A percentile compares a stretch with the other conserved stretches of the same genome.
phyloP scores from a whole-genome alignment of 1,140 invertebrate genomes.

The Diachasmimorpha longicaudata region DNA sequence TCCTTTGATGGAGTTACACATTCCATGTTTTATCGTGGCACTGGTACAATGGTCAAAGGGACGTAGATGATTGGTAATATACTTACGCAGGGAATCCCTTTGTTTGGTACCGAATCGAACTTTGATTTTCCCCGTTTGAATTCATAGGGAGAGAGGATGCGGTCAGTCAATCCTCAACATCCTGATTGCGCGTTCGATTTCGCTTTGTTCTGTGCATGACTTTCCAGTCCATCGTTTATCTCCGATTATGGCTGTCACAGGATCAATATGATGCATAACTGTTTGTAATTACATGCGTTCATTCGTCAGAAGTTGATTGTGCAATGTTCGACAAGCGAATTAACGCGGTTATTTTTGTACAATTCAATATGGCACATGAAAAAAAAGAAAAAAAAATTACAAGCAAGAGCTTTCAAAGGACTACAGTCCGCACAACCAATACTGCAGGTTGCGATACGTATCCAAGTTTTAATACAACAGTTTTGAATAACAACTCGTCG shows the following conservation, averaged over 20 bases:
- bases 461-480: background rate
- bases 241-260: background rate
- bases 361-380: background rate
- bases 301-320: background rate
- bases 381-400: no score
- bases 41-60: background rate
- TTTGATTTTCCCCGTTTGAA: background rate
- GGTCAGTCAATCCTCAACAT: background rate
- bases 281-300: background rate
- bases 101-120: background rate
- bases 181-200: background rate
- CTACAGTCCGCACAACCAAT: background rate
- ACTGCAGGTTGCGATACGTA: background rate
- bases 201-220: background rate
- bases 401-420: background rate
- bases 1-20: background rate
- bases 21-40: background rate
- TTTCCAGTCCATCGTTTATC: background rate
- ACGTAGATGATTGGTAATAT: background rate
- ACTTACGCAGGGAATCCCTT: background rate
- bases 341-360: background rate
- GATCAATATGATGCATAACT: background rate
- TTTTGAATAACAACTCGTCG: background rate
- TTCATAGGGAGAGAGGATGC: background rate
- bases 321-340: background rate